Base-by-base conservation (phyloP, 2,888 invertebrate species). In the Augiades crinisus region DNA sequence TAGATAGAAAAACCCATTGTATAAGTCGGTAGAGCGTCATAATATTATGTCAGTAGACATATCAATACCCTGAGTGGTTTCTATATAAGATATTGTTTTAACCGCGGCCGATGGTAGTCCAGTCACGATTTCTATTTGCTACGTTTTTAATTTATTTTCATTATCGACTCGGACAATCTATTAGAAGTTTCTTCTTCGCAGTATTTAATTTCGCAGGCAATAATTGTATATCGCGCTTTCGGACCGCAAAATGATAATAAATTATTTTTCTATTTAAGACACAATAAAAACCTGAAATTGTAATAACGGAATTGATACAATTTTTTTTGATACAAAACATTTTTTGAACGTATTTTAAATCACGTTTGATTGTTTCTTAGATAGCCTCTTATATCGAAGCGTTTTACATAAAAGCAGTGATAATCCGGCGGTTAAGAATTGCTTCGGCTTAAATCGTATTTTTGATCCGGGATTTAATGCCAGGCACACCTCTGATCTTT, bases 51-150 rank as follows among this genome's bases (percentile, higher is more conserved):
- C 6, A 27, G 43, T 22, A 38, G 30, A 21, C 31, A 47, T 7
- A 16, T 36, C 16, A 36, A 37, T 21, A 38, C 22, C 38, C 22
- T 21, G 17, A 49, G 24, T 27, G n/a, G 41, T 13, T 27, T 14
- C 19, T 50, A 43, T 50, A 34, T 43, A 43, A 34, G 43, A 21
- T 51, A 37, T 51, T 51, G 44, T 51, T 51, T 44, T 16, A 51
- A 31, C 22, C 37, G n/a, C 36, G 36, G 41, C 17, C 34, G 12
- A 46, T 36, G 36, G 16, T 16, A 46, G 34, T 16, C 44, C 44
- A 31, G 51, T 51, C 51, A 51, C 51, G 51, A 51, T 51, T 44
- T 44, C 51, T 51, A 51, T 51, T 51, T 51, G 51, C 51, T 50
- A 34, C 37, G 51, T 51, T 51, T 51, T 44, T 51, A 51, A 46